Evolutionary conservation across 2,888 invertebrate species (phyloP).

Genomic region (Rhimphoctona megacephalus): DNA sequence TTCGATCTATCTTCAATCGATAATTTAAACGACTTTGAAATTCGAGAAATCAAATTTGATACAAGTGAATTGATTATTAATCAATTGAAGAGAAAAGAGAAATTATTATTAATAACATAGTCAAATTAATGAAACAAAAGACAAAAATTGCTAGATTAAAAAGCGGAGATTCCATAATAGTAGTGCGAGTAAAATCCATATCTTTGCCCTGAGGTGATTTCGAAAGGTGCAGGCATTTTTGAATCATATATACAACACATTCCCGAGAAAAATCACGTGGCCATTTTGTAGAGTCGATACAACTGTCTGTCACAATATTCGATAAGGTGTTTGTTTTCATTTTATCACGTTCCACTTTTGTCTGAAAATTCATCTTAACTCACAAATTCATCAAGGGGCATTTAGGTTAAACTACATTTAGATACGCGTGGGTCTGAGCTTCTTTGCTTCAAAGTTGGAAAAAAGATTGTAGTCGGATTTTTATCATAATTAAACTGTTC

Average conservation of each 20-base stretch:
- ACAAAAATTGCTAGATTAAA: constrained; percentile 21
- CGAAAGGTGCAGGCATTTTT: constrained; percentile 27
- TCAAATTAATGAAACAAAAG: background rate
- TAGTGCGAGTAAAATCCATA: constrained; percentile 21
- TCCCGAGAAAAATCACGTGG: constrained; percentile 56
- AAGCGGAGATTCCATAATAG: constrained; percentile 24
- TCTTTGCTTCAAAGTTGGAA: too few relatives aligned
- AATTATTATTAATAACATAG: too few relatives aligned
- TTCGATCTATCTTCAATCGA: constrained; percentile 35
- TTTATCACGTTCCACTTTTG: constrained; percentile 24
- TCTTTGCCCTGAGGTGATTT: constrained; percentile 58
- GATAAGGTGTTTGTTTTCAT: background rate
- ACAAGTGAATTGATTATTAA: background rate
- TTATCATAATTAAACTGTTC: background rate
- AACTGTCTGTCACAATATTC: constrained; percentile 31
- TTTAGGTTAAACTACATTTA: too few relatives aligned
- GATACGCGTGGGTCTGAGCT: too few relatives aligned
- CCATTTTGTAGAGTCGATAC: constrained; percentile 44
- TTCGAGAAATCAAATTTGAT: background rate
- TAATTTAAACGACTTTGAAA: too few relatives aligned
- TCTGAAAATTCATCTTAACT: background rate
- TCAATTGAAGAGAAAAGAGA: background rate
- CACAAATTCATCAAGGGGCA: too few relatives aligned
- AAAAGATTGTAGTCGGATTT: too few relatives aligned
- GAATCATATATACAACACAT: constrained; percentile 52